phyloP scores from a whole-genome alignment of 1,140 invertebrate species.

The Archivesica marissinica region DNA sequence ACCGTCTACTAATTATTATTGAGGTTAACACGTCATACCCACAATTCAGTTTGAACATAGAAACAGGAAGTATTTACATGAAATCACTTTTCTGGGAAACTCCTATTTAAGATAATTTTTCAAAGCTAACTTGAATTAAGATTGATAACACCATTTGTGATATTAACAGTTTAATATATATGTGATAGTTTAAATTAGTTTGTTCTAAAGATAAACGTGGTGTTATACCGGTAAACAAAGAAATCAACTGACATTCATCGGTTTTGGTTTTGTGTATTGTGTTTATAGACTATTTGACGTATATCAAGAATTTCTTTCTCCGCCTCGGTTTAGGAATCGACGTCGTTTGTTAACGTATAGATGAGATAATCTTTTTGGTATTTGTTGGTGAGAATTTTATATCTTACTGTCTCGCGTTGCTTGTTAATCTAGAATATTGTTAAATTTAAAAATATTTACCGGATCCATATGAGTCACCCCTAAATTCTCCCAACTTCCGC shows the following conservation, averaged over 20 bases:
- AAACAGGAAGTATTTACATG: constrained; percentile 59
- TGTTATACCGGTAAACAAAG: background rate
- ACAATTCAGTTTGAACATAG: constrained; percentile 53
- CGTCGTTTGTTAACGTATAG: background rate
- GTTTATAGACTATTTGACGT: constrained; percentile 35
- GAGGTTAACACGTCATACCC: constrained; percentile 43
- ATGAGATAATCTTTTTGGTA: background rate
- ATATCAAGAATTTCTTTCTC: constrained; percentile 3
- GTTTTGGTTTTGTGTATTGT: constrained; percentile 62
- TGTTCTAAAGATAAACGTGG: background rate
- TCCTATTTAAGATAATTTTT: background rate
- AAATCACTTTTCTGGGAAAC: constrained; percentile 48
- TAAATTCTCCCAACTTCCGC: constrained; percentile 63
- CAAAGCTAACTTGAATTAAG: constrained; percentile 13
- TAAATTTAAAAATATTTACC: background rate
- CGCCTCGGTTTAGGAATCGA: constrained; percentile 16
- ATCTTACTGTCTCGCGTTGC: background rate
- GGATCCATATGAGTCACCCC: constrained; percentile 33
- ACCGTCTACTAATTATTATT: background rate
- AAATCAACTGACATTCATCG: constrained; percentile 52
- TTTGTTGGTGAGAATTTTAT: background rate
- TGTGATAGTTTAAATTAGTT: background rate
- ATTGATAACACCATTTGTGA: background rate
- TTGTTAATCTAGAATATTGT: background rate
- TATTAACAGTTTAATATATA: background rate